Evolutionary conservation across 1,140 invertebrate genomes (phyloP).

Genomic region (Schmidtea mediterranea): DNA sequence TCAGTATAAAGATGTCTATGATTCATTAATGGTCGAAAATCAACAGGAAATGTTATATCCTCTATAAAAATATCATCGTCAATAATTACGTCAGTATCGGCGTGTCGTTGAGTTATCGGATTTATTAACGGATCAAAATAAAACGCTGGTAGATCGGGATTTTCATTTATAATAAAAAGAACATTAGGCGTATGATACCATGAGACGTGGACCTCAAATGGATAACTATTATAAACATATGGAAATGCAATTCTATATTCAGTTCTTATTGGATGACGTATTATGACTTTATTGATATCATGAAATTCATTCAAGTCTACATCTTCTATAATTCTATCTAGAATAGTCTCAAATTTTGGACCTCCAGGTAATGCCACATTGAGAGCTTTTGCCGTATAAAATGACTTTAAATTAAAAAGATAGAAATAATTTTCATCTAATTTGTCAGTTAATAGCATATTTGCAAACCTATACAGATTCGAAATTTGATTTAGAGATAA

Average conservation of each 20-base stretch:
- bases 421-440: conserved; percentile 98
- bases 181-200: conserved; percentile 90
- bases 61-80: no score
- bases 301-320: conserved; percentile 99
- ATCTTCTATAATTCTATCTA: conserved; percentile 79
- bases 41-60: conserved; percentile 60
- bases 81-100: conserved; percentile 38
- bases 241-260: conserved; percentile 98
- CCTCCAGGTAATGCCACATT: conserved; percentile 99
- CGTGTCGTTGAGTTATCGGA: conserved; percentile 79
- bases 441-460: conserved; percentile 87
- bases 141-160: conserved; percentile 96
- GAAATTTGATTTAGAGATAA: conserved; percentile 80
- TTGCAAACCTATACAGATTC: conserved; percentile 76
- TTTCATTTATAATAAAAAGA: conserved; percentile 97
- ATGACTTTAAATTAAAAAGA: no score
- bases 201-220: conserved; percentile 33
- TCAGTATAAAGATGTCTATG: conserved; percentile 86
- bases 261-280: conserved; percentile 82
- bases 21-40: conserved; percentile 63
- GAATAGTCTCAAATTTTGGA: conserved; percentile 97
- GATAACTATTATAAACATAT: conserved; percentile 93
- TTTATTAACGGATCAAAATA: conserved; percentile 99
- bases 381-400: conserved; percentile 98
- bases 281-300: conserved; percentile 99